Evolutionary conservation across 2,113 vertebrate species (phyloP).

Genomic region (Bambusicola thoracicus): DNA sequence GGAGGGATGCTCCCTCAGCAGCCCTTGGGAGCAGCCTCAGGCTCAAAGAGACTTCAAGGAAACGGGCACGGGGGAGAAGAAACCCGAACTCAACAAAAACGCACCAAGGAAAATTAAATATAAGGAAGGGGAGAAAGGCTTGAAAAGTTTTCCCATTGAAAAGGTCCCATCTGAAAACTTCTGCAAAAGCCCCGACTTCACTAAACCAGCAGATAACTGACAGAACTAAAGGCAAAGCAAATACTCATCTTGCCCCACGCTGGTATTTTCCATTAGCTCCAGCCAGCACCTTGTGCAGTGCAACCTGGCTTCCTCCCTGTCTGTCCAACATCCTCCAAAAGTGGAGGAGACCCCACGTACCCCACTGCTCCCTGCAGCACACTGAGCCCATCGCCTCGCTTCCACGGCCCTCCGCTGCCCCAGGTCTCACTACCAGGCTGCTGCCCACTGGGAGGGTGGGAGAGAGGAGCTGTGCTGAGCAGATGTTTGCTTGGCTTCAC

Average conservation of each 20-base stretch:
- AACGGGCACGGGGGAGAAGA: not conserved
- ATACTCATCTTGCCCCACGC: not conserved
- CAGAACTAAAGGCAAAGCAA: not conserved
- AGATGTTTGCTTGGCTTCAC: constrained; percentile 38
- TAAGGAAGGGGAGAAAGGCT: not conserved
- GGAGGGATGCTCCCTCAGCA: not conserved
- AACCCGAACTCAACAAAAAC: not conserved
- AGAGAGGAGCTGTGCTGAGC: not conserved
- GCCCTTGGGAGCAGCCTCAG: not conserved
- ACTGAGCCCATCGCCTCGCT: not conserved
- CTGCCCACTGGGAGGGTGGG: not conserved
- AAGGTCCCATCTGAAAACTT: not conserved
- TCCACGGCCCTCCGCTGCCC: not conserved
- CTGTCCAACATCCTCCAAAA: not conserved
- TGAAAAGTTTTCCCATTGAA: not conserved
- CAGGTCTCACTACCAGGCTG: not conserved
- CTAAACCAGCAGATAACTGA: not conserved
- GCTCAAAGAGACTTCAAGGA: not conserved
- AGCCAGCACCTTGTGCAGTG: not conserved
- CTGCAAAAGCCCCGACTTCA: not conserved
- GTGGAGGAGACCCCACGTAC: not conserved
- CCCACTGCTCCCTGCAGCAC: not conserved
- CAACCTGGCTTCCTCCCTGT: not conserved
- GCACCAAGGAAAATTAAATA: not conserved
- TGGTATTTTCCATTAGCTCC: not conserved